Conservation (phyloP, 2,888 invertebrate species). For the Lordiphosa andalusiaca region DNA sequence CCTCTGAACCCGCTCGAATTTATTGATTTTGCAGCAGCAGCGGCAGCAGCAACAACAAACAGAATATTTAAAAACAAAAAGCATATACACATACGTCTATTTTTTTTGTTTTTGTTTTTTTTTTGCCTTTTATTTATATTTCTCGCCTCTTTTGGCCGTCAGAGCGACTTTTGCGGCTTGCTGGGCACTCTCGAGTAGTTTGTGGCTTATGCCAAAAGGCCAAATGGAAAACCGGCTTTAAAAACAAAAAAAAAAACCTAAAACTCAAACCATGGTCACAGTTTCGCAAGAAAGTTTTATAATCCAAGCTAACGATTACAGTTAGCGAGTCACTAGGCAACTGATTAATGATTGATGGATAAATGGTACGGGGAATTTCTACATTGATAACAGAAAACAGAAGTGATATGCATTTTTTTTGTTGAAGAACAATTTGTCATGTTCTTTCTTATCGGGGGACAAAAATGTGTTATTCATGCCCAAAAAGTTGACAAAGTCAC, state of each 20-base stretch:
- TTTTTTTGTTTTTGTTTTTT: too few species aligned
- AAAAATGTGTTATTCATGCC: too few species aligned
- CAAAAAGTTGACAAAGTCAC: too few species aligned
- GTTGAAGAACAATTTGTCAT: too few species aligned
- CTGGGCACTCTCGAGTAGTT: slow-evolving; percentile 39
- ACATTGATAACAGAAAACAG: too few species aligned
- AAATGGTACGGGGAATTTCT: too few species aligned
- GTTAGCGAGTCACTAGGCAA: too few species aligned
- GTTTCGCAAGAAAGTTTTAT: slow-evolving; percentile 26
- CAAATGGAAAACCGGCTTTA: slow-evolving; percentile 57
- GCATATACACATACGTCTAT: slow-evolving; percentile 15
- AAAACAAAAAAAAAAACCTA: slow-evolving; percentile 12
- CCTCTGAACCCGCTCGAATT: slow-evolving; percentile 72
- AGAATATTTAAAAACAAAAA: slow-evolving; percentile 27
- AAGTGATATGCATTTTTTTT: too few species aligned
- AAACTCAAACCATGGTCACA: slow-evolving; percentile 37
- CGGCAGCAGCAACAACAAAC: slow-evolving; percentile 19
- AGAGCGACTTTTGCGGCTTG: slow-evolving; percentile 47
- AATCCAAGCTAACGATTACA: slow-evolving; percentile 30
- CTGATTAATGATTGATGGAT: too few species aligned
- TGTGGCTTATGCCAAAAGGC: slow-evolving; percentile 68
- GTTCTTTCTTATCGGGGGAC: too few species aligned
- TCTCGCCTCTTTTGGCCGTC: too few species aligned
- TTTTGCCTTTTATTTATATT: not conserved
- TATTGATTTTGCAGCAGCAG: slow-evolving; percentile 64